Base-by-base conservation (phyloP, 2,888 invertebrate species). In the Drosophila bunnanda region DNA sequence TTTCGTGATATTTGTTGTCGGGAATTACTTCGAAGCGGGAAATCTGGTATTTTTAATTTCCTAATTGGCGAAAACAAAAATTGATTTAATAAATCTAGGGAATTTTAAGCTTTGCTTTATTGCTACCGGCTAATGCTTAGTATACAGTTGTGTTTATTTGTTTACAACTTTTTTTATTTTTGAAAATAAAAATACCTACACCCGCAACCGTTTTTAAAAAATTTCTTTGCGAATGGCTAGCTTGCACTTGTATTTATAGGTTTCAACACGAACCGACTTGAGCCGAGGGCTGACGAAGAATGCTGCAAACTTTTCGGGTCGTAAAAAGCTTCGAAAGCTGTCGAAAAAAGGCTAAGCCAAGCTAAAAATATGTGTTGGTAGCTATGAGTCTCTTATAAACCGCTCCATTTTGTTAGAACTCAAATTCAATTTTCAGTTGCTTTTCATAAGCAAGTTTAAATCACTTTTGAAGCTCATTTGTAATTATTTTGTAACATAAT, bases 1-100 rank as follows among this genome's bases (percentile, higher is more conserved):
- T 55, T 38, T 39, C 59, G 59, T 55, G 39, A 39, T 59, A 32
- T 54, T 41, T 8, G n/a, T 59, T 54, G 59, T 59, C 22, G 39
- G 39, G n/a, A 54, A 13, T 32, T 54, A n/a, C 32, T 59, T 38
- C 2, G 46, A 46, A 46, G 46, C 46, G 46, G 46, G 46, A 28
- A 28, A 28, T 46, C 28, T 30, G 28, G n/a, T 12, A 12, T 25
- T 15, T 25, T 44, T 15, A 15, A 25, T 25, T 44, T 43, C 13
- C 43, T 44, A 25, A 44, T 25, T 46, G n/a, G 17, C 28, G 3
- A 17, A 25, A 46, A 46, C 28, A 7, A 28, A 46, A 28, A 28
- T 12, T 17, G 6, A 46, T 28, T 46, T 2, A 46, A 3, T 46
- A 46, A 46, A n/a, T n/a, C 9, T 7, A 46, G n/a, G 2, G 2